Evolutionary conservation across 2,797 vertebrate species (phyloP).

Genomic region (Danio aesculapii): DNA sequence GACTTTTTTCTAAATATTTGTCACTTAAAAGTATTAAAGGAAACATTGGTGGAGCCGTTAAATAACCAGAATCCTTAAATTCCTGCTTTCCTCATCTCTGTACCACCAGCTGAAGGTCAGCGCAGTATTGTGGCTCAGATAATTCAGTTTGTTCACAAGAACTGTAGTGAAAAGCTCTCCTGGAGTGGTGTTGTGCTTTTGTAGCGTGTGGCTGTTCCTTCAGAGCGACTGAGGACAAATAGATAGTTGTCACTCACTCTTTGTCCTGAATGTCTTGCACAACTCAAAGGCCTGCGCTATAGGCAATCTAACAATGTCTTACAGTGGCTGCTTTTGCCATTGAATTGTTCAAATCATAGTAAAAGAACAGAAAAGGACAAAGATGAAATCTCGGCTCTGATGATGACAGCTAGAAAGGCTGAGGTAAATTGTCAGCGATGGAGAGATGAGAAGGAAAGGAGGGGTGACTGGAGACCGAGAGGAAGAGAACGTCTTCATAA

Average conservation of each 20-base stretch:
- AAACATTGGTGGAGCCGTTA: neutral
- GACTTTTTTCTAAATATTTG: neutral
- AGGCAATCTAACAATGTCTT: conserved; percentile 44
- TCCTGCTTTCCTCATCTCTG: neutral
- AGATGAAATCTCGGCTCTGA: conserved; percentile 49
- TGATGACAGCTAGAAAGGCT: conserved; percentile 46
- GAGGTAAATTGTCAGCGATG: conserved; percentile 58
- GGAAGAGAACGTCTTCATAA: conserved; percentile 64
- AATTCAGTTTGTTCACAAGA: conserved; percentile 34
- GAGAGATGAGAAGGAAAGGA: conserved; percentile 42
- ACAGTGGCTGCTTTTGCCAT: conserved; percentile 31
- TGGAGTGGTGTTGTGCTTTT: conserved; percentile 36
- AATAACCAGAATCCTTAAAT: neutral
- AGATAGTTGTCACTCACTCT: conserved; percentile 44
- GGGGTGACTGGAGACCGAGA: conserved; percentile 35
- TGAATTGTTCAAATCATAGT: conserved; percentile 51
- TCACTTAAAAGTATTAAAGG: neutral
- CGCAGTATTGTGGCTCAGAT: conserved; percentile 30
- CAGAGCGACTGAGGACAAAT: conserved; percentile 39
- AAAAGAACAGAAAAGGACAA: conserved; percentile 51
- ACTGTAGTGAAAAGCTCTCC: neutral
- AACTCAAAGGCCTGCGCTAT: conserved; percentile 21
- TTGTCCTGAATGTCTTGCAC: conserved; percentile 40
- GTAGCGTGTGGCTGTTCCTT: conserved; percentile 41
- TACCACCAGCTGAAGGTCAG: conserved; percentile 55